Percentiles rank a stretch among this genome's conserved stretches.
Conservation (phyloP, 2,797 vertebrate species). For the Alexandromys oeconomus region DNA sequence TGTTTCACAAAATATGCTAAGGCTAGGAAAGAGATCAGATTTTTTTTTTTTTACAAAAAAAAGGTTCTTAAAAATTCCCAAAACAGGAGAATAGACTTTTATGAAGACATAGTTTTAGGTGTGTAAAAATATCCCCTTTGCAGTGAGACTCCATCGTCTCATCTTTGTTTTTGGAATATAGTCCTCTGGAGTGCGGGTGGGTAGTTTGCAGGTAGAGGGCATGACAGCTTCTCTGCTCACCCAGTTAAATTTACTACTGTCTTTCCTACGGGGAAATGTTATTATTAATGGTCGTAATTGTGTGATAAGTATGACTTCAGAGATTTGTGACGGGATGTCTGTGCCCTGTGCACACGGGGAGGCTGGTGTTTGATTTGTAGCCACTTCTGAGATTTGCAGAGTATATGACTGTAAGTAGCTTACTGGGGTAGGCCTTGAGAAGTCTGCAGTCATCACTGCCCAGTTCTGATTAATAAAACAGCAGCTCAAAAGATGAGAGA, state of each 20-base stretch:
- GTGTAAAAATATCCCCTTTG: neutral
- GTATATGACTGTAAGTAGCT: conserved; percentile 34
- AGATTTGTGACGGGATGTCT: conserved; percentile 63
- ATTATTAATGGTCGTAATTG: conserved; percentile 32
- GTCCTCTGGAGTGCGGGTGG: neutral
- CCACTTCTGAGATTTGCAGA: conserved; percentile 47
- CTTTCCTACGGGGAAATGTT: conserved; percentile 54
- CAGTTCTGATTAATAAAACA: neutral
- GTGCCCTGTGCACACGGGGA: neutral
- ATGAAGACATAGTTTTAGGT: conserved; percentile 18
- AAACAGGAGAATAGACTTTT: neutral
- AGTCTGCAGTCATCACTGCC: neutral
- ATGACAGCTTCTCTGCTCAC: conserved; percentile 21
- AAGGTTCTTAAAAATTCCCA: neutral
- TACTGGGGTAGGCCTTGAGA: conserved; percentile 21
- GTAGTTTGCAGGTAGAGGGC: neutral
- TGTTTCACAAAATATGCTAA: conserved; percentile 4
- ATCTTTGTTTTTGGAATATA: conserved; percentile 8
- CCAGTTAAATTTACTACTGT: conserved; percentile 26
- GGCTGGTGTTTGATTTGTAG: conserved; percentile 56
- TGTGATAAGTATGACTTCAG: conserved; percentile 36
- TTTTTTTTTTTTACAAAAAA: neutral
- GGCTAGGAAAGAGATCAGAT: conserved; percentile 2
- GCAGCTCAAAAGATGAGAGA: neutral
- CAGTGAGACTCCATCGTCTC: neutral